These are phyloP conservation scores for Nineta flava DNA, from an alignment of 2,888 invertebrate genomes.

Conservation along the genomic window DNA sequence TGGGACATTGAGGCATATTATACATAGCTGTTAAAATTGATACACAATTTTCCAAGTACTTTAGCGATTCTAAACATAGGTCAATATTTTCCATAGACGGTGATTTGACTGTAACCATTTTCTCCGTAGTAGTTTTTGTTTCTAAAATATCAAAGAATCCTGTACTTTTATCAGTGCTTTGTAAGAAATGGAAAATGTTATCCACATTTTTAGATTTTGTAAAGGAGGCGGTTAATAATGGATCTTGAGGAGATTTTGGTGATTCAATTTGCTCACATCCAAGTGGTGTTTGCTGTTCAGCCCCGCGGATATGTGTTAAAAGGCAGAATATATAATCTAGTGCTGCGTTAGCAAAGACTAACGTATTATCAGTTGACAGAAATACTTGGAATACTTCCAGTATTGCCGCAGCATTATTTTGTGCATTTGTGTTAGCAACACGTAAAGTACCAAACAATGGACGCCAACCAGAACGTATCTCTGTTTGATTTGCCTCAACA, in stretches of 20 bases:
- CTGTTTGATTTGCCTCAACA: constrained; percentile 83
- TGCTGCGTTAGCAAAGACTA: constrained; percentile 88
- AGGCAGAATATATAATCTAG: constrained; percentile 86
- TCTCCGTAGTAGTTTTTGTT: constrained; percentile 8
- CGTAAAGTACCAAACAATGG: constrained; percentile 87
- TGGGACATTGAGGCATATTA: constrained; percentile 87
- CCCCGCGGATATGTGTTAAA: constrained; percentile 57
- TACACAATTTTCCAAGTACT: constrained; percentile 72
- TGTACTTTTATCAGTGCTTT: constrained; percentile 20
- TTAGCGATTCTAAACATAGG: constrained; percentile 63
- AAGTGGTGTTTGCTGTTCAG: constrained; percentile 34
- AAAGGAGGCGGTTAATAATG: constrained; percentile 11
- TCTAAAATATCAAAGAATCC: constrained; percentile 18
- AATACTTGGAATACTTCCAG: constrained; percentile 90
- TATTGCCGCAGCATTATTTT: constrained; percentile 53
- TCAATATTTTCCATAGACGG: constrained; percentile 16
- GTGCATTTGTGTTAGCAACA: constrained; percentile 55
- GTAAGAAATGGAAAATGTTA: constrained; percentile 17
- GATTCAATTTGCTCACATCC: constrained; percentile 28
- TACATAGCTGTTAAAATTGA: constrained; percentile 83
- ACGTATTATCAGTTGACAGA: constrained; percentile 78
- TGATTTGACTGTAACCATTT: not conserved
- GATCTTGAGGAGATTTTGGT: constrained; percentile 16
- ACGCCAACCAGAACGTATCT: constrained; percentile 92
- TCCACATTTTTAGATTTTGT: constrained; percentile 2